These are phyloP conservation scores for Silvanus unidentatus DNA, from an alignment of 2,888 invertebrate genomes.

Conservation along the genomic window DNA sequence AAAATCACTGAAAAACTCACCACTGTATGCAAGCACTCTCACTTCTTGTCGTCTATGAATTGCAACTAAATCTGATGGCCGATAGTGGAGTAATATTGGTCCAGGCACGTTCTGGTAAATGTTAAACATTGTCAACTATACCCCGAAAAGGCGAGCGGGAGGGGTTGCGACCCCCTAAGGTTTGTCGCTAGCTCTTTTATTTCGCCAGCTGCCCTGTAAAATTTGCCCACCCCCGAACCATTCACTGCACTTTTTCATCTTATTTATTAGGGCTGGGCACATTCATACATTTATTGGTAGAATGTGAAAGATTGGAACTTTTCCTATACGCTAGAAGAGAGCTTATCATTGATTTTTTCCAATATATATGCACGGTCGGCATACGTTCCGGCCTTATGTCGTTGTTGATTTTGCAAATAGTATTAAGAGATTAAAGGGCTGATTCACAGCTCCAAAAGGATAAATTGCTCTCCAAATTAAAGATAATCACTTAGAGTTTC, in stretches of 20 bases:
- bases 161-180: slow-evolving; percentile 45
- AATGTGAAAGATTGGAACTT: slow-evolving; percentile 34
- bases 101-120: slow-evolving; percentile 45
- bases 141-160: slow-evolving; percentile 42
- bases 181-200: slow-evolving; percentile 46
- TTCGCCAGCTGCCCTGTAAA: slow-evolving; percentile 47
- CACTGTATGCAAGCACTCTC: slow-evolving; percentile 7
- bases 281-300: slow-evolving; percentile 24
- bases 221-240: slow-evolving; percentile 42
- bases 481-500: too few species aligned
- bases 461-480: too few species aligned
- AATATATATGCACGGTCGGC: background rate
- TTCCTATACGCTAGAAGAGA: slow-evolving; percentile 5
- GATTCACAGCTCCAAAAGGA: too few species aligned
- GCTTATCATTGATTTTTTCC: slow-evolving; percentile 11
- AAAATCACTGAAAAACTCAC: slow-evolving; percentile 4
- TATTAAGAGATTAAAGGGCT: too few species aligned
- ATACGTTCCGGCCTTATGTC: too few species aligned
- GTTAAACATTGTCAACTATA: slow-evolving; percentile 47
- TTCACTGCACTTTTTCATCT: slow-evolving; percentile 40
- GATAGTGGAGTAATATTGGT: slow-evolving; percentile 19
- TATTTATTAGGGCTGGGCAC: slow-evolving; percentile 40
- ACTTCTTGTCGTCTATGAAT: slow-evolving; percentile 22
- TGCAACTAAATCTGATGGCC: slow-evolving; percentile 31
- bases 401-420: too few species aligned